Percentiles rank a stretch among this genome's conserved stretches.
These are phyloP conservation scores for Microhierax caerulescens DNA, from an alignment of 2,797 vertebrate genomes.

Conservation along the genomic window DNA sequence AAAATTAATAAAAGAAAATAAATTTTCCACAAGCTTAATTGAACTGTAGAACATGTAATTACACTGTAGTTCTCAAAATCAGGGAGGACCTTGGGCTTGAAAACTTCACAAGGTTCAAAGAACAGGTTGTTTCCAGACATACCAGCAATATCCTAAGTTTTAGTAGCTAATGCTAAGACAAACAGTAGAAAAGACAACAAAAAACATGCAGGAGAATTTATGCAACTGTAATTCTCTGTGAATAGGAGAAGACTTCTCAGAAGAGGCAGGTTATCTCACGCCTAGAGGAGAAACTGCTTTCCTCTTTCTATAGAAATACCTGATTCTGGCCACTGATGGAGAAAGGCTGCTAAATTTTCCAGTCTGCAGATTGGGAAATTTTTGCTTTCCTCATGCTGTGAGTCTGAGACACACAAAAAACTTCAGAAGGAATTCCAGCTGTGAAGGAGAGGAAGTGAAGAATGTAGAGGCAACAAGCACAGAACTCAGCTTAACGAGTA, in stretches of 20 bases:
- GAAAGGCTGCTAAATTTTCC: neutral
- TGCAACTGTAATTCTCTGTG: neutral
- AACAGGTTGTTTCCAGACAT: neutral
- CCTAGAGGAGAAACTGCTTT: neutral
- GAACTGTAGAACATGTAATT: neutral
- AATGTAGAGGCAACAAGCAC: rapidly evolving
- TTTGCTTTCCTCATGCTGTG: neutral
- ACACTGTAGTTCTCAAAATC: neutral
- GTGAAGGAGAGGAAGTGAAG: neutral
- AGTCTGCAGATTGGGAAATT: neutral
- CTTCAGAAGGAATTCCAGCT: neutral
- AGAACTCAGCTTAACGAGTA: neutral
- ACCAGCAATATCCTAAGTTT: neutral
- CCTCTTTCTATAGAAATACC: neutral
- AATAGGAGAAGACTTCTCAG: neutral
- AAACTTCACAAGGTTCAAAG: neutral
- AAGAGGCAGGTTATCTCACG: neutral
- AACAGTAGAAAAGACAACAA: neutral
- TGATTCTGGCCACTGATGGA: neutral
- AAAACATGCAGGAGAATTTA: neutral
- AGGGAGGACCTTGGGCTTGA: neutral
- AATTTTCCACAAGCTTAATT: neutral
- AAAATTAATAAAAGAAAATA: neutral
- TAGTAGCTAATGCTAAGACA: neutral
- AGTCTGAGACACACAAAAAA: neutral